Base-by-base conservation (phyloP, 2,113 vertebrate species). In the Cochlearius cochlearius region DNA sequence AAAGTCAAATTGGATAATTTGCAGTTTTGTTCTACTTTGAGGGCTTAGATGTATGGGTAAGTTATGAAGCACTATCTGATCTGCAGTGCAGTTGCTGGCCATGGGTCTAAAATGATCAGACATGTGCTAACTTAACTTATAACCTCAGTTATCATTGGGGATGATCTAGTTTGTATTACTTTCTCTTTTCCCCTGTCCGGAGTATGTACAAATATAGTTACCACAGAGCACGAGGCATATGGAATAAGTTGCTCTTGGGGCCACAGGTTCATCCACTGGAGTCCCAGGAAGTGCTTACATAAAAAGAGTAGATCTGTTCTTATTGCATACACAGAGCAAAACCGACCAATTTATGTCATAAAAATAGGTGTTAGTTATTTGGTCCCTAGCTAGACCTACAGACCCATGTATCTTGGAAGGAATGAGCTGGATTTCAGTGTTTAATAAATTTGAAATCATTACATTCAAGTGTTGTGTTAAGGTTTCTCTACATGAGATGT, bases 281-380 rank as follows among this genome's bases (percentile, higher is more conserved):
- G 11, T 16, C 45, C 22, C 38, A 81, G 84, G 59, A 69, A 81
- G 4, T 21, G 5, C 10, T 90, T 74, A 52, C 1, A 15, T 60
- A 36, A 56, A 73, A 79, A 45, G 21, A n/a, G 36, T 14, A 80
- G 15, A 27, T 45, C 12, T 53, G 20, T 71, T 53, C 45, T 38
- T 53, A 43, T 3, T 56, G 21, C 0, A 0, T n/a, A 39, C 34
- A 32, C 12, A 56, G 21, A 67, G 19, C 0, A 0, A 93, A 85
- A 20, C 7, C 13, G 62, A 36, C 7, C 6, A 45, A 80, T 62
- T 66, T 49, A 29, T 25, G 25, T 17, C 23, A 49, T 23, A 60
- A 56, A 79, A 75, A 55, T 30, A 73, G 5, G 10, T 59, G 10
- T 27, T 87, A 52, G 29, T n/a, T 2, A 16, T 77, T 84, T 90